Evolutionary conservation across 2,797 vertebrate genomes (phyloP).

Genomic region (Prunella strophiata): DNA sequence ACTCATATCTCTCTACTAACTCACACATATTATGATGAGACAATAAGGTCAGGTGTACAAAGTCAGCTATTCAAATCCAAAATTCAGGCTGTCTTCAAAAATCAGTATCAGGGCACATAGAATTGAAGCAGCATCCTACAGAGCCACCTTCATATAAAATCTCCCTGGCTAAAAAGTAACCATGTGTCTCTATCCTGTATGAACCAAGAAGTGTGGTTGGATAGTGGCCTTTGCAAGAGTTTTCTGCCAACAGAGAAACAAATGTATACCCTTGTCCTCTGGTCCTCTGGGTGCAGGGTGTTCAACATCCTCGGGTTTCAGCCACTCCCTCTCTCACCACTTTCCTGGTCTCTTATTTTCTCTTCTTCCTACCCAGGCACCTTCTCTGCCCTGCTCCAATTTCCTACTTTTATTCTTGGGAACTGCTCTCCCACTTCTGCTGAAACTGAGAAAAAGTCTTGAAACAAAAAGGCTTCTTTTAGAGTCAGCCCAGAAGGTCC

Average conservation of each 20-base stretch:
- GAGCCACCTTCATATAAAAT: background rate
- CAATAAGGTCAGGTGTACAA: background rate
- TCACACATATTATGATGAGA: background rate
- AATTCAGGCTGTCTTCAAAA: background rate
- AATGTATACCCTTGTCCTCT: accelerated
- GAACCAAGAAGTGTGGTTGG: background rate
- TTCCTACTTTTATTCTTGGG: background rate
- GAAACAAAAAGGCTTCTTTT: background rate
- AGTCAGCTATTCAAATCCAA: background rate
- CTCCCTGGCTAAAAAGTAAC: background rate
- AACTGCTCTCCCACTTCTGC: background rate
- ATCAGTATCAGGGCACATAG: accelerated
- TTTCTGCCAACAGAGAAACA: background rate
- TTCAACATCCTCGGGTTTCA: accelerated
- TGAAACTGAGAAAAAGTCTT: background rate
- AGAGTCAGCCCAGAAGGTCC: background rate
- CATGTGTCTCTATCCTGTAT: background rate
- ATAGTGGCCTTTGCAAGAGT: background rate
- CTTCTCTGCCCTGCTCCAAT: background rate
- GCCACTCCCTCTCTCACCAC: background rate
- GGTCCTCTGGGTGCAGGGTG: background rate
- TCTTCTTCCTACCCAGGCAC: background rate
- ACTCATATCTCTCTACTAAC: background rate
- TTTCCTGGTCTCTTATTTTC: background rate
- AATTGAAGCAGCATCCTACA: background rate